Conservation (phyloP, 2,113 vertebrate species). For the Chionodraco myersi region DNA sequence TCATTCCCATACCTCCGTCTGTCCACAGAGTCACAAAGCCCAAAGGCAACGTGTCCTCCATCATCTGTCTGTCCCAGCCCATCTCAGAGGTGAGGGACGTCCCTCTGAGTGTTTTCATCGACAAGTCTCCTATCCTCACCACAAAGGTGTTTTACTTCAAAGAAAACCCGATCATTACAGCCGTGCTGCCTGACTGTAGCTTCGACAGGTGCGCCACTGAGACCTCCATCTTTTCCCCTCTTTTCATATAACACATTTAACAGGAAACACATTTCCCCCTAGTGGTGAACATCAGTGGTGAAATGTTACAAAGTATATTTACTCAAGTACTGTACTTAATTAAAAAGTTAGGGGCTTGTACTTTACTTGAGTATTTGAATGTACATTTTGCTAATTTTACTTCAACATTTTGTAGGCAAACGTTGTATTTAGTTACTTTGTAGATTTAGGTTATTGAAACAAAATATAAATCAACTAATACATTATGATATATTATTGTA, state of each 20-base stretch:
- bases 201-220: slow-evolving; percentile 80
- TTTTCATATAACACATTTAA: neutral
- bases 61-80: slow-evolving; percentile 81
- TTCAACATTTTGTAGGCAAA: too few relatives aligned
- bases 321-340: too few relatives aligned
- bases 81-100: slow-evolving; percentile 83
- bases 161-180: slow-evolving; percentile 84
- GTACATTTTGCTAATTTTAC: too few relatives aligned
- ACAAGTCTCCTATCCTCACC: slow-evolving; percentile 84
- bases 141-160: slow-evolving; percentile 89
- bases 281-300: too few relatives aligned
- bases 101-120: slow-evolving; percentile 87
- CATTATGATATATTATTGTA: too few relatives aligned
- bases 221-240: neutral
- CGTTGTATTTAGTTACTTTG: too few relatives aligned
- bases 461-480: too few relatives aligned
- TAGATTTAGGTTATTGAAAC: too few relatives aligned
- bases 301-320: too few relatives aligned
- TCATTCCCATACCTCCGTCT: slow-evolving; percentile 20
- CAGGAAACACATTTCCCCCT: too few relatives aligned
- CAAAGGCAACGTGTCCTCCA: slow-evolving; percentile 79
- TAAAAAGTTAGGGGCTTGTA: too few relatives aligned
- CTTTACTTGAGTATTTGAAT: too few relatives aligned
- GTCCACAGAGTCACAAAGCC: slow-evolving; percentile 72
- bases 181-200: slow-evolving; percentile 88